These are phyloP conservation scores for Ciona savignyi DNA, from an alignment of 23 tunicate genomes.

Conservation along the genomic window DNA sequence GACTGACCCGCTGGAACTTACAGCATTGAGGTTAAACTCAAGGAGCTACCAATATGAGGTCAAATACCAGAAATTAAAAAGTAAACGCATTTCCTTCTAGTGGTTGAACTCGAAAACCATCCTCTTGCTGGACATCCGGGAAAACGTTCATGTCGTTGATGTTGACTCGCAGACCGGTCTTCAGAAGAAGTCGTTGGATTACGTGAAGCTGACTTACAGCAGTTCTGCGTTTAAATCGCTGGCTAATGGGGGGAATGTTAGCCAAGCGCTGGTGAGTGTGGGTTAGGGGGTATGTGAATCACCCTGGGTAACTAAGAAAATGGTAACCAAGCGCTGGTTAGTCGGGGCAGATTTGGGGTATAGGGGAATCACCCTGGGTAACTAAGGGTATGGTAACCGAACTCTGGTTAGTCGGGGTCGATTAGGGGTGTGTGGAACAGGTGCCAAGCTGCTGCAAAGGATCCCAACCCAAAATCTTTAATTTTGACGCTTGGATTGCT, in stretches of 20 bases:
- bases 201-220: constrained; percentile 63
- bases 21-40: no score
- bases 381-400: no score
- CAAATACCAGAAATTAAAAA: background rate
- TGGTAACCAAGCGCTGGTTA: constrained; percentile 83
- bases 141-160: constrained; percentile 81
- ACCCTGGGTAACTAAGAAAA: constrained; percentile 91
- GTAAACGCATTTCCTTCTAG: constrained; percentile 19
- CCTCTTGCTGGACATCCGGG: constrained; percentile 58
- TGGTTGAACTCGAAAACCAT: constrained; percentile 85
- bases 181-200: constrained; percentile 50
- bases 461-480: no score
- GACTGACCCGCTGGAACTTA: no score
- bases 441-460: no score
- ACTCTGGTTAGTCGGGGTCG: no score
- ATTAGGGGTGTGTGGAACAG: no score
- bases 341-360: no score
- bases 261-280: constrained; percentile 71
- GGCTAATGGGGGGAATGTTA: constrained; percentile 94
- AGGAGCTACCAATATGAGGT: no score
- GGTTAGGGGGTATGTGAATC: no score
- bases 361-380: no score
- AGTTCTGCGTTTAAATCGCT: constrained; percentile 89
- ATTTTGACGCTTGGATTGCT: no score
- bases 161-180: constrained; percentile 69